A percentile compares a stretch with the other conserved stretches of the same genome.
Conservation (phyloP, 2,888 invertebrate genomes). For the Mesorhabditis sp. region DNA sequence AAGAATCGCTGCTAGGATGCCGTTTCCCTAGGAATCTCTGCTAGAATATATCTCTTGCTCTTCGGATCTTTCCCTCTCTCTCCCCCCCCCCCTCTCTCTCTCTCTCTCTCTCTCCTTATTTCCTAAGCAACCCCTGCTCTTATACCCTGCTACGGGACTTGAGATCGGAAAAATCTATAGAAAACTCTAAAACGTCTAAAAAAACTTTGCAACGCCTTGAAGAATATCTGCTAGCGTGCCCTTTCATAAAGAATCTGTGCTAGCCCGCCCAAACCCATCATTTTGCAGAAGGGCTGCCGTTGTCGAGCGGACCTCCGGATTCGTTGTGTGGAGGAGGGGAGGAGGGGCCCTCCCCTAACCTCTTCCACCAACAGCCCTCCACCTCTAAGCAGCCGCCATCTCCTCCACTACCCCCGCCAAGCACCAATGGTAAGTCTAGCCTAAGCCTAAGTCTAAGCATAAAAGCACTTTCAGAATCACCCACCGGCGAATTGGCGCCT, state of each 20-base stretch:
- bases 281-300: too few relatives aligned
- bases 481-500: too few relatives aligned
- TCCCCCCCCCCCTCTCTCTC: neutral
- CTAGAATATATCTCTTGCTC: slow-evolving; percentile 8
- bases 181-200: neutral
- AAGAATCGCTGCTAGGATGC: too few relatives aligned
- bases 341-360: slow-evolving; percentile 66
- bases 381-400: slow-evolving; percentile 95
- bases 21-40: neutral
- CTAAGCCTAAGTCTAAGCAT: too few relatives aligned
- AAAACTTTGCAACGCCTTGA: neutral
- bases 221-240: too few relatives aligned
- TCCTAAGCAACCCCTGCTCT: neutral
- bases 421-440: too few relatives aligned
- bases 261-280: too few relatives aligned
- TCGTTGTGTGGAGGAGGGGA: too few relatives aligned
- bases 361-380: slow-evolving; percentile 96
- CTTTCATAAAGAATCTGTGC: too few relatives aligned
- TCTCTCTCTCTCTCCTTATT: slow-evolving; percentile 5
- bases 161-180: neutral
- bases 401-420: slow-evolving; percentile 44
- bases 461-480: too few relatives aligned
- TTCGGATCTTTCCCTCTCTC: slow-evolving; percentile 7
- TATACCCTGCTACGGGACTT: neutral
- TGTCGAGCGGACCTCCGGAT: too few relatives aligned